Evolutionary conservation across 2,888 invertebrate genomes (phyloP).

Genomic region (Xylocampa areola): DNA sequence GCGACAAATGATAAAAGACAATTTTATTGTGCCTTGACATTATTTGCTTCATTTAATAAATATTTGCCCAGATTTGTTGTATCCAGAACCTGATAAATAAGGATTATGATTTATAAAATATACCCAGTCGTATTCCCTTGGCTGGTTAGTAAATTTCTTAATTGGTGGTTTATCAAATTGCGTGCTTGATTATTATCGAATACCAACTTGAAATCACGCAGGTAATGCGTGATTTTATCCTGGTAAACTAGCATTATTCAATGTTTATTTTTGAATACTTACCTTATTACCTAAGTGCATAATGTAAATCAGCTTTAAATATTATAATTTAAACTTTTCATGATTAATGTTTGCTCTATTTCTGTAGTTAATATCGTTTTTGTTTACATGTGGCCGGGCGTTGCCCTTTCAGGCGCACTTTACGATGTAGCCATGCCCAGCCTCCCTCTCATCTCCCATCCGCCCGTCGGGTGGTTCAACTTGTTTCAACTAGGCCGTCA

Average conservation of each 20-base stretch:
- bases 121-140: conserved; percentile 12
- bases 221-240: conserved; percentile 23
- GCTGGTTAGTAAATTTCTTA: conserved; percentile 15
- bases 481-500: conserved; percentile 61
- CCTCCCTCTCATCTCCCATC: conserved; percentile 51
- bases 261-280: conserved; percentile 19
- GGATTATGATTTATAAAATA: not conserved
- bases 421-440: conserved; percentile 47
- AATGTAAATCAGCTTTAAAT: conserved; percentile 34
- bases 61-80: conserved; percentile 18
- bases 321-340: conserved; percentile 18
- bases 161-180: conserved; percentile 37
- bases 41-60: conserved; percentile 34
- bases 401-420: conserved; percentile 60
- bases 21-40: conserved; percentile 51
- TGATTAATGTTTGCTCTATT: conserved; percentile 41
- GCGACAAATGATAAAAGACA: conserved; percentile 29
- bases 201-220: conserved; percentile 37
- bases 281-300: conserved; percentile 10
- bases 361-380: conserved; percentile 54
- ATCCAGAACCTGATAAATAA: conserved; percentile 1
- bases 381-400: conserved; percentile 65
- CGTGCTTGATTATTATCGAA: conserved; percentile 34
- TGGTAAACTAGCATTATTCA: conserved; percentile 18
- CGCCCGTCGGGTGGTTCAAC: conserved; percentile 63